A percentile compares a stretch with the other conserved stretches of the same genome.
Conservation (phyloP, 2,888 invertebrate genomes). For the Leucophenga montana region DNA sequence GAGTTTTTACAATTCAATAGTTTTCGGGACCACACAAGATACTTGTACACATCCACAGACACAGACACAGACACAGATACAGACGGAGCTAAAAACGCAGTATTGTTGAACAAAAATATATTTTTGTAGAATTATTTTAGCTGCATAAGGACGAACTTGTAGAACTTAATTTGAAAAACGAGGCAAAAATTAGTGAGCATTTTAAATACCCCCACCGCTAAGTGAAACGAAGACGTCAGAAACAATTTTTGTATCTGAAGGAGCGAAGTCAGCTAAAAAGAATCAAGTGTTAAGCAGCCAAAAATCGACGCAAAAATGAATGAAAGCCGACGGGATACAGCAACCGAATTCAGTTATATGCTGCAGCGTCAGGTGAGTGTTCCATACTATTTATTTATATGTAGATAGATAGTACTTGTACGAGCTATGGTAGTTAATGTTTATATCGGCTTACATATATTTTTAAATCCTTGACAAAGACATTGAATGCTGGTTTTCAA, state of each 20-base stretch:
- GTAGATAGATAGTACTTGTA: slow-evolving; percentile 11
- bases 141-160: too few relatives aligned
- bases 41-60: too few relatives aligned
- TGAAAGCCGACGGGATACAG: slow-evolving; percentile 71
- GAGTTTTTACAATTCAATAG: too few relatives aligned
- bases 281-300: slow-evolving; percentile 19
- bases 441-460: neutral
- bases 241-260: slow-evolving; percentile 34
- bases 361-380: slow-evolving; percentile 71
- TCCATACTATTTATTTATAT: neutral
- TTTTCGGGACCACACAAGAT: too few relatives aligned
- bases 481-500: too few relatives aligned
- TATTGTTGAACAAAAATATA: too few relatives aligned
- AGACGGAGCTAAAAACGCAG: too few relatives aligned
- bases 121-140: too few relatives aligned
- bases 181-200: slow-evolving; percentile 10
- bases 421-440: neutral
- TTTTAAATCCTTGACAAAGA: neutral
- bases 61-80: too few relatives aligned
- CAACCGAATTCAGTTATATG: slow-evolving; percentile 73
- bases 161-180: too few relatives aligned
- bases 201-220: slow-evolving; percentile 27
- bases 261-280: slow-evolving; percentile 21
- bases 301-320: slow-evolving; percentile 57
- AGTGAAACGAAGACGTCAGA: slow-evolving; percentile 40